Evolutionary conservation across 2,888 invertebrate genomes (phyloP).

Genomic region (Meandrusa payeni): DNA sequence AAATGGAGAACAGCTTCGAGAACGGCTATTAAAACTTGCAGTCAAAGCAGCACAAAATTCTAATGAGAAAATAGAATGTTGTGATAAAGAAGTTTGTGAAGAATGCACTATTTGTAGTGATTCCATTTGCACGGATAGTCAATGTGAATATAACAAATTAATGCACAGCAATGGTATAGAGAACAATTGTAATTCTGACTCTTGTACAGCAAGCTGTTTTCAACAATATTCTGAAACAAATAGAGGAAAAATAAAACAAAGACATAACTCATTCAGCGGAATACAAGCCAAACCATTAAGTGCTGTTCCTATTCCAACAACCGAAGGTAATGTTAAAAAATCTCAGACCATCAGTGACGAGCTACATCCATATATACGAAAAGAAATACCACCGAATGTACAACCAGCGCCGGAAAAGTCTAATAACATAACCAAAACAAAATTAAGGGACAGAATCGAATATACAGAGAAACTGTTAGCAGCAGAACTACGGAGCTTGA

Average conservation of each 20-base stretch:
- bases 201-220: conserved; percentile 65
- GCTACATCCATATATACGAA: conserved; percentile 75
- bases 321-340: conserved; percentile 65
- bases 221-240: conserved; percentile 59
- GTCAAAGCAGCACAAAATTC: conserved; percentile 71
- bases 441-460: conserved; percentile 69
- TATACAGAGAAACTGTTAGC: conserved; percentile 74
- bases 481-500: conserved; percentile 69
- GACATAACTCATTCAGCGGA: conserved; percentile 74
- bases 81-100: conserved; percentile 75
- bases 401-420: conserved; percentile 48
- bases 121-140: conserved; percentile 74
- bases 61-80: conserved; percentile 75
- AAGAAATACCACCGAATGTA: conserved; percentile 61
- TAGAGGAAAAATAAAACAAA: conserved; percentile 56
- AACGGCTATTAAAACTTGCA: conserved; percentile 83
- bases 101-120: conserved; percentile 77
- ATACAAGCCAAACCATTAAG: conserved; percentile 65
- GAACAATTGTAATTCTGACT: conserved; percentile 67
- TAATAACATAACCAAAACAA: conserved; percentile 49
- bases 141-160: conserved; percentile 72
- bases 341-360: conserved; percentile 71
- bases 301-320: conserved; percentile 46
- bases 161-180: conserved; percentile 71
- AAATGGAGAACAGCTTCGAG: conserved; percentile 84